A percentile compares a stretch with the other conserved stretches of the same genome.
phyloP scores from a whole-genome alignment of 2,113 vertebrate species.

The Zosterops japonicus region DNA sequence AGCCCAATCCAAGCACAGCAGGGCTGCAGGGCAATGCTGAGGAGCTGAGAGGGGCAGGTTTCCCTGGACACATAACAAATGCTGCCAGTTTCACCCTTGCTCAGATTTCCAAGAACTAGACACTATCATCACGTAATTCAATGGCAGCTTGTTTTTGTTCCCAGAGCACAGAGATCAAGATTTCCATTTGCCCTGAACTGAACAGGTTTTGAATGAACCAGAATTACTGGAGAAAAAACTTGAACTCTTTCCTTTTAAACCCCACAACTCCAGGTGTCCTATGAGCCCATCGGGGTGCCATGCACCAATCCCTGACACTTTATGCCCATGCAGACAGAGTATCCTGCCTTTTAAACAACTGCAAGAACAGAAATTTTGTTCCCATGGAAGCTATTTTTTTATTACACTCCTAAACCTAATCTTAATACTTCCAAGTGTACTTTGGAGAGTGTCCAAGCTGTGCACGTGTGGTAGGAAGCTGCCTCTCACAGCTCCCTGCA shows the following conservation, averaged over 20 bases:
- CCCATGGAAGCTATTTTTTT: slow-evolving; percentile 19
- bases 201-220: neutral
- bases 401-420: slow-evolving; percentile 12
- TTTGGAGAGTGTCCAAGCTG: slow-evolving; percentile 9
- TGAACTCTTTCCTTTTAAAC: neutral
- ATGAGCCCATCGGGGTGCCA: accelerated
- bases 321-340: neutral
- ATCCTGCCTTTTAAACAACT: neutral
- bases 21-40: neutral
- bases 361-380: neutral
- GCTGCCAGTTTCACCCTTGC: neutral
- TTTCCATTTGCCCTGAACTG: neutral
- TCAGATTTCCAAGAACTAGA: neutral
- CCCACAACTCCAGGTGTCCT: neutral
- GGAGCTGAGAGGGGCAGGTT: neutral
- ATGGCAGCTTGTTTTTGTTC: neutral
- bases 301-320: neutral
- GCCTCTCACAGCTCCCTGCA: neutral
- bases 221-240: neutral
- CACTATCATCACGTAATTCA: neutral
- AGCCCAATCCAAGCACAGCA: neutral
- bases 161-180: neutral
- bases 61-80: neutral
- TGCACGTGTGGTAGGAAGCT: slow-evolving; percentile 25
- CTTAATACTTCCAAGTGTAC: slow-evolving; percentile 38